A percentile compares a stretch with the other conserved stretches of the same genome.
Conservation (phyloP, 2,113 vertebrate species). For the Penelope pileata region DNA sequence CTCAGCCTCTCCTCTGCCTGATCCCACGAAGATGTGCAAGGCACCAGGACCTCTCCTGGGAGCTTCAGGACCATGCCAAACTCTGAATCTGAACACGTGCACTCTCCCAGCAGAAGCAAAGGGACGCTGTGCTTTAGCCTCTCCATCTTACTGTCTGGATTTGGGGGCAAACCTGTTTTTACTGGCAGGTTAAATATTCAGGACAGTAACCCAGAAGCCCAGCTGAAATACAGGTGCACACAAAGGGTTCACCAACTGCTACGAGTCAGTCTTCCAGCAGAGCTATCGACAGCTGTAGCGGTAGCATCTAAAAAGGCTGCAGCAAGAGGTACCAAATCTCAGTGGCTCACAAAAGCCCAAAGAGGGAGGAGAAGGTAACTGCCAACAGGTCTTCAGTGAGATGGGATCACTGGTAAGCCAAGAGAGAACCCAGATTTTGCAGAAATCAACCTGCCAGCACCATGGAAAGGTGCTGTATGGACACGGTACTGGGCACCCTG, state of each 20-base stretch:
- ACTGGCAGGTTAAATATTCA: neutral
- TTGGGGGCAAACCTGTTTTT: neutral
- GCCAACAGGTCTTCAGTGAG: neutral
- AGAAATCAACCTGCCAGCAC: neutral
- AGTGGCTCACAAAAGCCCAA: neutral
- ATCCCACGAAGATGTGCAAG: neutral
- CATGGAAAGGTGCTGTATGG: neutral
- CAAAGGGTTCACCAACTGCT: neutral
- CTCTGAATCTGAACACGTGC: fast-evolving
- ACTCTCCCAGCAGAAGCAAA: neutral
- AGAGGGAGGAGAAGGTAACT: neutral
- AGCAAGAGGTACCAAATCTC: neutral
- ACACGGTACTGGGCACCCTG: neutral
- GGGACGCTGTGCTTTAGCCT: neutral
- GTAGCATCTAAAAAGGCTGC: neutral
- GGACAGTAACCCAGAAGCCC: neutral
- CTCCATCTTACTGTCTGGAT: neutral
- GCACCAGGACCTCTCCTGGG: neutral
- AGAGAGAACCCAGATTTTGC: neutral
- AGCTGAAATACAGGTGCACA: neutral
- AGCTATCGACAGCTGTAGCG: neutral
- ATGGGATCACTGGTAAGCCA: neutral
- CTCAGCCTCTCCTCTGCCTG: neutral
- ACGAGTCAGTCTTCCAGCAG: neutral
- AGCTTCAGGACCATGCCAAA: neutral